These are phyloP conservation scores for Pandemis heparana DNA, from an alignment of 2,888 invertebrate genomes.

Conservation along the genomic window DNA sequence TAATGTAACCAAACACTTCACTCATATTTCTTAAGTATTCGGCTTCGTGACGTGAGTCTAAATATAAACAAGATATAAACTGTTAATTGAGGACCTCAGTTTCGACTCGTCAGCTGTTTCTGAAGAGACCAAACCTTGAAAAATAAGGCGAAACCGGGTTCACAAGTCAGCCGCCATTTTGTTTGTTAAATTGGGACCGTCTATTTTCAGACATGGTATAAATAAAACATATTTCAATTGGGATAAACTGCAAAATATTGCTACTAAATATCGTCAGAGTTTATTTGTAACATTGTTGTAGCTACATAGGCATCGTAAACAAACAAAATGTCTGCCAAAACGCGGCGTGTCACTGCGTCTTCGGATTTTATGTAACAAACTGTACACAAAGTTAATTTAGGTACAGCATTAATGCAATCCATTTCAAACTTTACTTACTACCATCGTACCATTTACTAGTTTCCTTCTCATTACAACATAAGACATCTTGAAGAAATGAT, in stretches of 20 bases:
- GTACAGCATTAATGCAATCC: too few relatives aligned
- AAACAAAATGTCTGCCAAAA: neutral
- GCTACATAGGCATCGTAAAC: neutral
- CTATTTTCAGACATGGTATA: neutral
- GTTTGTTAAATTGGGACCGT: neutral
- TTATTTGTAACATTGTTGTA: neutral
- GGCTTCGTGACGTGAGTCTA: slow-evolving; percentile 2
- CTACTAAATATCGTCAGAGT: neutral
- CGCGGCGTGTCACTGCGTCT: neutral
- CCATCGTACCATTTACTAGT: too few relatives aligned
- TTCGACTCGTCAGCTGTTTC: neutral
- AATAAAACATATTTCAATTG: neutral
- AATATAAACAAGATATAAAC: neutral
- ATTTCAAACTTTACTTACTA: too few relatives aligned
- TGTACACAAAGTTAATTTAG: too few relatives aligned
- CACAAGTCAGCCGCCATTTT: neutral
- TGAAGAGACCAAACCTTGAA: neutral
- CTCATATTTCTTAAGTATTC: neutral
- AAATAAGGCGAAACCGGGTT: neutral
- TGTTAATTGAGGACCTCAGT: slow-evolving; percentile 14
- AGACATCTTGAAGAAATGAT: too few relatives aligned
- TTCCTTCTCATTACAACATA: too few relatives aligned
- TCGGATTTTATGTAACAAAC: neutral
- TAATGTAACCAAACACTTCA: too few relatives aligned
- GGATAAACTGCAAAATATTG: too few relatives aligned